A percentile compares a stretch with the other conserved stretches of the same genome.
Conservation (phyloP, 2,888 invertebrate genomes). For the Dryococelus australis region DNA sequence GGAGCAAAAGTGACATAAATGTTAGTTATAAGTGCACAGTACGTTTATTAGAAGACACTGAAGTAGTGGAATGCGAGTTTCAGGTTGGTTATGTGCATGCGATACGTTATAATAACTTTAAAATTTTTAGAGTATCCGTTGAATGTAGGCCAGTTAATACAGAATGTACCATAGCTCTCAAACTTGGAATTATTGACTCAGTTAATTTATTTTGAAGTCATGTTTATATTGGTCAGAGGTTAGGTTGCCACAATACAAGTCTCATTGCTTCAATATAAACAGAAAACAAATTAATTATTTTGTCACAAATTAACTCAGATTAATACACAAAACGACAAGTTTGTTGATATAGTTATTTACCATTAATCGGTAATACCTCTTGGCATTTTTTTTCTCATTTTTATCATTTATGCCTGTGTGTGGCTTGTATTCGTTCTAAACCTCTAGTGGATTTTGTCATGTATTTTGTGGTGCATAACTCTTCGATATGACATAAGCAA, state of each 20-base stretch:
- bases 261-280: background rate
- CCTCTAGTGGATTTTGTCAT: too few relatives aligned
- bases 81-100: conserved; percentile 68
- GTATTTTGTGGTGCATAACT: too few relatives aligned
- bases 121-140: background rate
- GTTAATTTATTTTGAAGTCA: background rate
- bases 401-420: too few relatives aligned
- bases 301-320: too few relatives aligned
- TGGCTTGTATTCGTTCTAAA: too few relatives aligned
- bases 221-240: background rate
- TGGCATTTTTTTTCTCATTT: too few relatives aligned
- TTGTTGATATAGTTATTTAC: too few relatives aligned
- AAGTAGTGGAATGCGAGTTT: conserved; percentile 92
- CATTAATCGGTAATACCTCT: too few relatives aligned
- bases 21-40: conserved; percentile 88
- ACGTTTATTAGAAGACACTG: conserved; percentile 87
- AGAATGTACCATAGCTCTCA: too few relatives aligned
- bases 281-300: too few relatives aligned
- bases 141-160: background rate
- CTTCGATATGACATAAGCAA: too few relatives aligned
- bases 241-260: background rate
- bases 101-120: background rate
- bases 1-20: conserved; percentile 75
- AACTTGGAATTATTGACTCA: background rate
- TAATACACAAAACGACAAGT: too few relatives aligned